phyloP scores from a whole-genome alignment of 2,113 vertebrate genomes.

The Ictalurus furcatus region DNA sequence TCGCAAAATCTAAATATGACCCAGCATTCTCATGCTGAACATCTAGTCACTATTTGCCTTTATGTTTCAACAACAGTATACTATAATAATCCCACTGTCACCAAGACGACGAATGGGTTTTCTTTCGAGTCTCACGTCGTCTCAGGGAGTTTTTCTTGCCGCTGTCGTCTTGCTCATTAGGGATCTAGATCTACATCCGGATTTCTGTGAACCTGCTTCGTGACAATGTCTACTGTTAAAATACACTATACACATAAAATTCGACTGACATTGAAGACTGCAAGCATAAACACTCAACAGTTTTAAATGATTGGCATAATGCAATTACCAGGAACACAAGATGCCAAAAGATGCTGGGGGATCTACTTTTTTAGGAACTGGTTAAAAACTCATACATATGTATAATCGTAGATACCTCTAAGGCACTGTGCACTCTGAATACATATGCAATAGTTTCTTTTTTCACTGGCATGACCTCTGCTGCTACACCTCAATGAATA shows the following conservation, averaged over 20 bases:
- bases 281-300: not conserved
- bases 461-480: conserved; percentile 19
- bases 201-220: not conserved
- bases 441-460: conserved; percentile 25
- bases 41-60: not conserved
- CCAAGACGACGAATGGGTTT: not conserved
- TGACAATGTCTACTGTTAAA: not conserved
- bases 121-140: not conserved
- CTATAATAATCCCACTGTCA: not conserved
- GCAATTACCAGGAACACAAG: not conserved
- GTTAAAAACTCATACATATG: conserved; percentile 18
- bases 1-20: not conserved
- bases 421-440: not conserved
- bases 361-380: not conserved
- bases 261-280: not conserved
- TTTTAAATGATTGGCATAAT: not conserved
- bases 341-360: not conserved
- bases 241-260: not conserved
- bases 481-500: conserved; percentile 22
- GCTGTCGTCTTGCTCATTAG: not conserved
- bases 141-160: not conserved
- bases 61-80: not conserved
- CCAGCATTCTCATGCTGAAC: not conserved
- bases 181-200: not conserved
- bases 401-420: not conserved